Percentiles rank a stretch among this genome's conserved stretches.
Evolutionary conservation across 2,888 invertebrate genomes (phyloP).

Genomic region (Charanyca ferruginea): DNA sequence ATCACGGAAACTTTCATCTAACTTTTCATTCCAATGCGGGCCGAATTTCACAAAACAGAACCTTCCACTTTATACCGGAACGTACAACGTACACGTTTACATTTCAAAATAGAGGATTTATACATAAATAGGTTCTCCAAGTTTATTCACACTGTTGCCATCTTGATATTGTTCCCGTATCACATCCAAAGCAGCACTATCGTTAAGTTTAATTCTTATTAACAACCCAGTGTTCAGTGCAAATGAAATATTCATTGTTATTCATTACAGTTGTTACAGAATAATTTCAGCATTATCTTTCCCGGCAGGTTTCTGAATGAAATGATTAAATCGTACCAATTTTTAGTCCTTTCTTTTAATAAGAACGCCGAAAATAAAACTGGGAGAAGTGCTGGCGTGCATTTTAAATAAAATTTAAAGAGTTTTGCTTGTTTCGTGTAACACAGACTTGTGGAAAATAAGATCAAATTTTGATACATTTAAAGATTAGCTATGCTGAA

Average conservation of each 20-base stretch:
- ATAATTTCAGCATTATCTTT: conserved; percentile 85
- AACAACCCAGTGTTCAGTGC: conserved; percentile 77
- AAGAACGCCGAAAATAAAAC: conserved; percentile 63
- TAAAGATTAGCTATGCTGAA: conserved; percentile 6
- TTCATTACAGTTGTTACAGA: conserved; percentile 82
- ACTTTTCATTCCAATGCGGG: conserved; percentile 68
- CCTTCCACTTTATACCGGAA: conserved; percentile 52
- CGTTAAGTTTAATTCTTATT: conserved; percentile 73
- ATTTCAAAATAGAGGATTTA: conserved; percentile 51
- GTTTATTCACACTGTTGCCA: conserved; percentile 46
- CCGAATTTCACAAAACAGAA: conserved; percentile 65
- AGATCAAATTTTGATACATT: conserved; percentile 12
- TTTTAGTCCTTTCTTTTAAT: conserved; percentile 73
- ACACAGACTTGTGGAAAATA: conserved; percentile 47
- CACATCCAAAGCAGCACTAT: conserved; percentile 24
- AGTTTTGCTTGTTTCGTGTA: conserved; percentile 41
- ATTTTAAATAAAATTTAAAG: conserved; percentile 64
- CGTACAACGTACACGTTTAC: conserved; percentile 50
- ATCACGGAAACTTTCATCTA: conserved; percentile 62
- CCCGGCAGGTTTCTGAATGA: conserved; percentile 80
- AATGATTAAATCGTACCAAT: conserved; percentile 85
- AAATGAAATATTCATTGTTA: conserved; percentile 85
- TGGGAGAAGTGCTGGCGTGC: conserved; percentile 61
- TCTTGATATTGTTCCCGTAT: conserved; percentile 36
- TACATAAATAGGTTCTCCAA: conserved; percentile 48